A percentile compares a stretch with the other conserved stretches of the same genome.
Conservation (phyloP, 2,797 vertebrate genomes). For the Diplodus puntazzo region DNA sequence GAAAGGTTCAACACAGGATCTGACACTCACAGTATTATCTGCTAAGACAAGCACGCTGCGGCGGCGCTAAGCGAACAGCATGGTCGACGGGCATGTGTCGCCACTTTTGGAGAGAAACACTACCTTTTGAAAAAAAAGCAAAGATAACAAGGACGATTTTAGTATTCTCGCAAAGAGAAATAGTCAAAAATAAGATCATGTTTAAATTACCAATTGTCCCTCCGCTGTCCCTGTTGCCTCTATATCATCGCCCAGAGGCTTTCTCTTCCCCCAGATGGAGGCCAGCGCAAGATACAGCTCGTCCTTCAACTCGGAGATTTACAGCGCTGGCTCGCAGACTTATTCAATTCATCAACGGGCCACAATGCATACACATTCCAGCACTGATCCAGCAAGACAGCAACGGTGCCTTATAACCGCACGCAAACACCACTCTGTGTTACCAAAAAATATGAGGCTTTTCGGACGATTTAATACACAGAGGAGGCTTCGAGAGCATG, state of each 20-base stretch:
- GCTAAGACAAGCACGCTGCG: slow-evolving; percentile 6
- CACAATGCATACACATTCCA: slow-evolving; percentile 76
- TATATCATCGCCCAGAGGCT: slow-evolving; percentile 67
- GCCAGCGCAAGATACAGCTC: slow-evolving; percentile 70
- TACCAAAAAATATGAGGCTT: slow-evolving; percentile 40
- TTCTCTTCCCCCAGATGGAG: slow-evolving; percentile 70
- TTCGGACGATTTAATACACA: slow-evolving; percentile 63
- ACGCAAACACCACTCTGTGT: slow-evolving; percentile 65
- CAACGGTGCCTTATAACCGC: slow-evolving; percentile 47
- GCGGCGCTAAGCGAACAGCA: neutral
- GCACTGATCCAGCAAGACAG: slow-evolving; percentile 58
- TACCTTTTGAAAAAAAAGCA: neutral
- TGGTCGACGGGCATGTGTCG: slow-evolving; percentile 3
- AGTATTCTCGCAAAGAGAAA: slow-evolving; percentile 27
- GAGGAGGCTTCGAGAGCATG: slow-evolving; percentile 71
- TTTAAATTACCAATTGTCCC: slow-evolving; percentile 63
- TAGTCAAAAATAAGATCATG: slow-evolving; percentile 50
- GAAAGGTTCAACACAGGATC: slow-evolving; percentile 77
- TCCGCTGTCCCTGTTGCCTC: slow-evolving; percentile 46
- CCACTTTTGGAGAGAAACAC: slow-evolving; percentile 16
- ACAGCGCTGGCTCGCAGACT: slow-evolving; percentile 73
- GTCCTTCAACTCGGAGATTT: slow-evolving; percentile 85
- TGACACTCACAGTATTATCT: slow-evolving; percentile 55
- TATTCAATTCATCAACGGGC: slow-evolving; percentile 79
- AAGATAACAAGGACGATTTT: slow-evolving; percentile 29